Evolutionary conservation across 2,797 vertebrate genomes (phyloP), one percentile per base, ranked within the genome.

Genomic region (Neosilurus mollespiculum): DNA sequence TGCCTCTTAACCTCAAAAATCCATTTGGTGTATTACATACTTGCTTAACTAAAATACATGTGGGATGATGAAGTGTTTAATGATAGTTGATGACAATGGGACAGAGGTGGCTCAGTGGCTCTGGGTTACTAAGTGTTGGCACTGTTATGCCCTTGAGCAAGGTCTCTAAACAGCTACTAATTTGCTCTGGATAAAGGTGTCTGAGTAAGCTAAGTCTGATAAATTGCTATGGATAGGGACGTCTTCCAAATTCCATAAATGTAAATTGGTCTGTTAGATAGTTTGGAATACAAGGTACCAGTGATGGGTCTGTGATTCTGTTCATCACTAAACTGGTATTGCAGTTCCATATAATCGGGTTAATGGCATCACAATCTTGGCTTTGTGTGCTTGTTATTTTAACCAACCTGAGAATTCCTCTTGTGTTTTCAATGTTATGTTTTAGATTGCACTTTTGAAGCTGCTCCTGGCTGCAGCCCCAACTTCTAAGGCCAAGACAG

Each of bases 401-500:
- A 12, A 24, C 24, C 9, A 20, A 30, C 30, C 18, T 22, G 15
- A 30, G 26, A 37, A 59, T 73, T 73, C 8, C 16, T 73, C 3
- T 14, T 10, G 15, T 10, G n/a, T 54, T 54, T 26, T 15, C 51
- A 37, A 26, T n/a, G 18, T 59, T 87, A 83, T 88, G 49, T 83
- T 61, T 85, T 91, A 98, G 97, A 98, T 98, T 62, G 96, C 97
- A 34, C 92, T 98, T 59, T 91, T 98, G 85, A 99, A 99, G 94
- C 96, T 99, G 83, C 95, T 99, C 6, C 93, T 99, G 83, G 98
- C 98, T 54, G 97, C 98, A 56, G 98, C 97, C 0, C 98, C 98
- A 15, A 99, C 97, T 80, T 99, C 98, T 88, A 99, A 99, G 91
- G 96, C 98, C 89, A 99, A 99, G 93, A 99, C 97, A 0, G 98